Evolutionary conservation across 2,113 vertebrate genomes (phyloP).

Genomic region (Promerops cafer): DNA sequence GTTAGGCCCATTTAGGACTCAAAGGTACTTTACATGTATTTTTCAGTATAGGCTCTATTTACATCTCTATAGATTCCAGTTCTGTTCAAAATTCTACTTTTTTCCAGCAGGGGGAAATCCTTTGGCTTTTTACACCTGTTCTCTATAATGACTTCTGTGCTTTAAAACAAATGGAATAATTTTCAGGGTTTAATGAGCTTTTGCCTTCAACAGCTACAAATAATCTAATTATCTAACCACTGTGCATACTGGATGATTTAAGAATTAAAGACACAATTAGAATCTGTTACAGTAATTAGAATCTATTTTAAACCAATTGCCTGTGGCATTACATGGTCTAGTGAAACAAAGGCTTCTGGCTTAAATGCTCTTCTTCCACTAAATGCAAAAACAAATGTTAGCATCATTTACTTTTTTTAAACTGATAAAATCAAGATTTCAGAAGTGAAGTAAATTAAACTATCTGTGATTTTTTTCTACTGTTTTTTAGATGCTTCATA

Average conservation of each 20-base stretch:
- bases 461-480: not conserved
- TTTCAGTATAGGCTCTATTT: not conserved
- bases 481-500: not conserved
- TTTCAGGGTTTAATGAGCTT: constrained; percentile 26
- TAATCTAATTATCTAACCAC: constrained; percentile 49
- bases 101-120: not conserved
- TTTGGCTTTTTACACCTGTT: constrained; percentile 4
- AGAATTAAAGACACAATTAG: constrained; percentile 50
- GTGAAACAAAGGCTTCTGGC: not conserved
- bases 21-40: not conserved
- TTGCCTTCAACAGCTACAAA: constrained; percentile 44
- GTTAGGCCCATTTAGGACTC: not conserved
- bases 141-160: not conserved
- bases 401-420: not conserved
- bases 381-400: not conserved
- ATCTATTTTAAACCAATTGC: constrained; percentile 55
- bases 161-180: constrained; percentile 36
- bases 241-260: constrained; percentile 31
- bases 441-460: not conserved
- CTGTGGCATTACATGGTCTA: constrained; percentile 24
- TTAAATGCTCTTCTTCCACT: not conserved
- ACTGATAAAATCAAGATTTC: not conserved
- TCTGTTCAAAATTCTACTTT: not conserved
- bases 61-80: not conserved
- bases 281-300: constrained; percentile 59